phyloP scores from a whole-genome alignment of 1,140 invertebrate genomes.

The Plodia interpunctella region DNA sequence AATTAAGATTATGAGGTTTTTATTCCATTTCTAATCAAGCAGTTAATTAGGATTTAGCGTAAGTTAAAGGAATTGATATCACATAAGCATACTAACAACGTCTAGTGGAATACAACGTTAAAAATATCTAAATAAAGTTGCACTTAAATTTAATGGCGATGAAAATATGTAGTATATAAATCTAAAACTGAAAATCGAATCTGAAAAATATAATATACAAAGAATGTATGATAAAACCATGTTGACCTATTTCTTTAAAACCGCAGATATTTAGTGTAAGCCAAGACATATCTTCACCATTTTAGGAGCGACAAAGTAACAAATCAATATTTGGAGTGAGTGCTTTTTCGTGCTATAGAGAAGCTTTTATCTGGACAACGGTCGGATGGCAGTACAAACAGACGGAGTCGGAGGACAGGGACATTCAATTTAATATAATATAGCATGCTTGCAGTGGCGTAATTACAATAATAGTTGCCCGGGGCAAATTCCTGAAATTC shows the following conservation, averaged over 20 bases:
- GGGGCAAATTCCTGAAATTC: too few relatives aligned
- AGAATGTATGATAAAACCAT: neutral
- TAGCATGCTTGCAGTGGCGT: neutral
- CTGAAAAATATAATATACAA: too few relatives aligned
- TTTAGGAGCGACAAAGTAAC: constrained; percentile 69
- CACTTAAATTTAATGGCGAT: too few relatives aligned
- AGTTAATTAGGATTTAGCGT: constrained; percentile 63
- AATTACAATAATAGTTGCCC: too few relatives aligned
- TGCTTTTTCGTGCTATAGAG: constrained; percentile 76
- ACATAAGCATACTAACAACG: too few relatives aligned
- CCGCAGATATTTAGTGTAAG: constrained; percentile 20
- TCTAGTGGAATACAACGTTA: too few relatives aligned
- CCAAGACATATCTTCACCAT: constrained; percentile 47
- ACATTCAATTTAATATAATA: constrained; percentile 68
- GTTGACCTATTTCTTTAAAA: neutral
- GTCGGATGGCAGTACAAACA: constrained; percentile 68
- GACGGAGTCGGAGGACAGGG: constrained; percentile 60
- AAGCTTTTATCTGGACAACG: constrained; percentile 76
- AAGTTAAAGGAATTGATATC: constrained; percentile 6
- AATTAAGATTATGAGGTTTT: constrained; percentile 66
- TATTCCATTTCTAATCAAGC: constrained; percentile 60
- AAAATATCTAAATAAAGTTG: too few relatives aligned
- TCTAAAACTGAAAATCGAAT: too few relatives aligned
- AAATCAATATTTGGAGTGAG: constrained; percentile 76
- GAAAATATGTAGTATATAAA: too few relatives aligned